Conservation (phyloP, 2,797 vertebrate species). For the Morelia viridis region DNA sequence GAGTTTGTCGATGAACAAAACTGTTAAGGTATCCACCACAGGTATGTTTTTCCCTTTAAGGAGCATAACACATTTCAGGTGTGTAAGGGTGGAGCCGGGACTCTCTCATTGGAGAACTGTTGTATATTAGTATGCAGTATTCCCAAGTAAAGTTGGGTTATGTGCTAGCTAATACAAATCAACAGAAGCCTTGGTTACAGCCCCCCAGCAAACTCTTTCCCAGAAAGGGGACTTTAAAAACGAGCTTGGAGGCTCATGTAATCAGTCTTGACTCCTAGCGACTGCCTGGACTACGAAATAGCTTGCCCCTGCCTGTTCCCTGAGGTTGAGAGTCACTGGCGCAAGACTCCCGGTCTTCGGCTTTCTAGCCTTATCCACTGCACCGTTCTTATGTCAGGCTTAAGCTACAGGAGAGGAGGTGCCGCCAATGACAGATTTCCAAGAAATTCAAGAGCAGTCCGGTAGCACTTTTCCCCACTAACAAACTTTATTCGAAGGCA, state of each 20-base stretch:
- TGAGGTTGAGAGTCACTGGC: not conserved
- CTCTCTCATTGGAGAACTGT: too few species aligned
- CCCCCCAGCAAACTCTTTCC: not conserved
- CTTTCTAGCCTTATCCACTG: not conserved
- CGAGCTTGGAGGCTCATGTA: not conserved
- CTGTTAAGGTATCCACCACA: too few species aligned
- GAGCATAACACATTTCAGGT: too few species aligned
- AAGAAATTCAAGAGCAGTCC: not conserved
- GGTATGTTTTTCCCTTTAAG: too few species aligned
- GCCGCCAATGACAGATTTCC: not conserved
- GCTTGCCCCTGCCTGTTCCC: not conserved
- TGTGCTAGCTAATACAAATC: not conserved
- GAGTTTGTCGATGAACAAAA: not conserved
- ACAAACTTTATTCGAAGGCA: not conserved
- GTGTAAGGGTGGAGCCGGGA: too few species aligned
- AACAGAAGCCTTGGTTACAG: not conserved
- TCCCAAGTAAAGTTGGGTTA: not conserved
- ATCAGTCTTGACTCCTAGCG: not conserved
- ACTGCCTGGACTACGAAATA: not conserved
- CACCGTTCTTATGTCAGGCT: not conserved
- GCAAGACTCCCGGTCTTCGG: not conserved
- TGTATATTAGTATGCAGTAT: too few species aligned
- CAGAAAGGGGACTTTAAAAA: not conserved
- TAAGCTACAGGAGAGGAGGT: not conserved
- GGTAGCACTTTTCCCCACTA: not conserved